Conservation (phyloP, 2,113 vertebrate genomes). For the Mastomys coucha region DNA sequence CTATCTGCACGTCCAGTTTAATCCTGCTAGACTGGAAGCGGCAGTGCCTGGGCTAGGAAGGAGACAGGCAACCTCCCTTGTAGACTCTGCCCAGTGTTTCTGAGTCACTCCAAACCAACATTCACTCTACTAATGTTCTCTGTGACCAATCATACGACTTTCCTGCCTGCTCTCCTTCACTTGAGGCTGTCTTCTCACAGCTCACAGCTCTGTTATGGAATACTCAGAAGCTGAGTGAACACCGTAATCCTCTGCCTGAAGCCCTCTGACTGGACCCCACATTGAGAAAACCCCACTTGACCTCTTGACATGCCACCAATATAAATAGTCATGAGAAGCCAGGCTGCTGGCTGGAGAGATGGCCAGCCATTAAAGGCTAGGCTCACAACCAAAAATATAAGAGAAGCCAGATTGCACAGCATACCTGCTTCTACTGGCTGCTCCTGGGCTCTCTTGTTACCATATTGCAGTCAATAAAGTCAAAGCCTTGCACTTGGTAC, state of each 20-base stretch:
- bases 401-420: neutral
- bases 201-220: neutral
- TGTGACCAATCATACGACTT: accelerated
- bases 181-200: neutral
- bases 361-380: too few relatives aligned
- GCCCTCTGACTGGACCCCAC: neutral
- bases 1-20: accelerated
- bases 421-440: neutral
- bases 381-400: too few relatives aligned
- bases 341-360: too few relatives aligned
- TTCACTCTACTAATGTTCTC: accelerated
- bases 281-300: neutral
- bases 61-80: neutral
- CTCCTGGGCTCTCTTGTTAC: neutral
- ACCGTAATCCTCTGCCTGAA: neutral
- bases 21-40: neutral
- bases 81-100: neutral
- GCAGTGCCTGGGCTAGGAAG: neutral
- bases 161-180: neutral
- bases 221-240: neutral
- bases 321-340: neutral
- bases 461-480: neutral
- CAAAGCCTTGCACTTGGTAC: neutral
- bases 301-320: neutral
- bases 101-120: neutral